Base-by-base conservation (phyloP, 2,113 vertebrate genomes). In the Opisthocomus hoazin region DNA sequence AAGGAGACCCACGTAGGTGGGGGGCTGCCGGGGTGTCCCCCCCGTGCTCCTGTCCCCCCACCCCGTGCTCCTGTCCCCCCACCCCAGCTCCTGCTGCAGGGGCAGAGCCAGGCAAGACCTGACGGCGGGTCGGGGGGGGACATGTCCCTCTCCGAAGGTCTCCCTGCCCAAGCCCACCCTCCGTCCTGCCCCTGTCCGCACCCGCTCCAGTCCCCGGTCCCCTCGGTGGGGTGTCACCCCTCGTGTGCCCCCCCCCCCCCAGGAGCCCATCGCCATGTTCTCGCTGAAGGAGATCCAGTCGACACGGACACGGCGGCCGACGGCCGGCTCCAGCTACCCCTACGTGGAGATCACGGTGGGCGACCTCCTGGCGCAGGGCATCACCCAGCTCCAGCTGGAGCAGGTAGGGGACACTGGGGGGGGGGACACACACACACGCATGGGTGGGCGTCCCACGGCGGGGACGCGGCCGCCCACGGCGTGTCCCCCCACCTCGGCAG, bases 211-310 rank as follows among this genome's bases (percentile, higher is more conserved):
- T 54, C 11, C n/a, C 50, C 0, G 0, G 16, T 56, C 26, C 87
- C 61, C 4, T 32, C 4, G n/a, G 14, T 22, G 63, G 57, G 26
- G 20, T 43, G 26, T n/a, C n/a, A n/a, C n/a, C n/a, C n/a, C n/a
- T n/a, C n/a, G n/a, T n/a, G n/a, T n/a, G n/a, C 30, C 81, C 46
- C 19, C 21, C 12, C 2, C 19, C 0, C 9, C 1, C 11, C 89
- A 99, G 99, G 99, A 99, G 89, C 96, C 98, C 93, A 96, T 98
- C 70, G 97, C 98, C 91, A 99, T 98, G 91, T 99, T 99, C 91
- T 98, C 99, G 4, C 96, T 99, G 94, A 99, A 98, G 58, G 99
- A 99, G 79, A 98, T 99, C 87, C 99, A 99, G 96, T 99, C 99
- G 3, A 99, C 98, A 0, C 98, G 99, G 37, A 99, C 99, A 7